Conservation (phyloP, 2,888 invertebrate species). For the Acronicta psi region DNA sequence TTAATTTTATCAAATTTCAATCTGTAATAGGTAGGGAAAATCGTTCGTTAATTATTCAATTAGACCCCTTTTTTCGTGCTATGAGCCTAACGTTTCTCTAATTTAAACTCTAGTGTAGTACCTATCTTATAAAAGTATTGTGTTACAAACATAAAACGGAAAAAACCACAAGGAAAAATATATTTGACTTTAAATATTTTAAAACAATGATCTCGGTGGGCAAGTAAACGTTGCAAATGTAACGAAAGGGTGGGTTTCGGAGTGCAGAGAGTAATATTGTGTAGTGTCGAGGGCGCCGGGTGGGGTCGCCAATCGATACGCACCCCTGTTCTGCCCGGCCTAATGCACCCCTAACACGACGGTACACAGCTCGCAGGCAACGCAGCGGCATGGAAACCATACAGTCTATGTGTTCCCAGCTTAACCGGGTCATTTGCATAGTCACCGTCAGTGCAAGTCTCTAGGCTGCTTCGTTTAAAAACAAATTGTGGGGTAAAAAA, state of each 20-base stretch:
- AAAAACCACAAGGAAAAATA: slow-evolving; percentile 19
- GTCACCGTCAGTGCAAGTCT: slow-evolving; percentile 11
- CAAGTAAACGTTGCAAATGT: slow-evolving; percentile 76
- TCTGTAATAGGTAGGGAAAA: no score
- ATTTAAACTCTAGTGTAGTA: no score
- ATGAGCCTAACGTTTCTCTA: no score
- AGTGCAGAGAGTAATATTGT: slow-evolving; percentile 75
- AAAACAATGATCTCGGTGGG: slow-evolving; percentile 71
- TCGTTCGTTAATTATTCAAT: no score
- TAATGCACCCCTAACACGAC: slow-evolving; percentile 79
- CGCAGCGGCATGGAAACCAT: slow-evolving; percentile 60
- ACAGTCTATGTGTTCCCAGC: slow-evolving; percentile 46
- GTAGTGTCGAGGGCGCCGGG: slow-evolving; percentile 70
- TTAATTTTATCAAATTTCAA: no score
- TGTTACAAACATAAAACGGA: background rate
- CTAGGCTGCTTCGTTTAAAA: slow-evolving; percentile 28
- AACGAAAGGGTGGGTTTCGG: slow-evolving; percentile 76
- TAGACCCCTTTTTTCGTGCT: no score
- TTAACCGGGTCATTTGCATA: slow-evolving; percentile 55
- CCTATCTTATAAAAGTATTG: no score
- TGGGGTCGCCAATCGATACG: slow-evolving; percentile 82
- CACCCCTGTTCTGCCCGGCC: slow-evolving; percentile 78
- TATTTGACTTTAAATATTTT: slow-evolving; percentile 60
- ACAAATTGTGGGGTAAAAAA: slow-evolving; percentile 33
- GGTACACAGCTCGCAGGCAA: slow-evolving; percentile 50